A percentile compares a stretch with the other conserved stretches of the same genome.
phyloP scores from a whole-genome alignment of 2,113 vertebrate species.

The Nothocercus julius region DNA sequence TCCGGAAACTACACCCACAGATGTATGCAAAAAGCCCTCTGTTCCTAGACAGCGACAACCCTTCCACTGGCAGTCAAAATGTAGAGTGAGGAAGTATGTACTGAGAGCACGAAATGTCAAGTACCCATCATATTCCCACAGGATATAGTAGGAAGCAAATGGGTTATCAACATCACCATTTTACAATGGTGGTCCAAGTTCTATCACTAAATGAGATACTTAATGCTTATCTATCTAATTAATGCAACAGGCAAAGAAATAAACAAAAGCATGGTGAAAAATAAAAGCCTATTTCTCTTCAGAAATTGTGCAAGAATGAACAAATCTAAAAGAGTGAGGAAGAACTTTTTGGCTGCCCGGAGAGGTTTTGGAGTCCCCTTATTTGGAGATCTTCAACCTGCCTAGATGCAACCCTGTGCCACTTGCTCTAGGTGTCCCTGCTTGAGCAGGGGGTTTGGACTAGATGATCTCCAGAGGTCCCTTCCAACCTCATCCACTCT shows the following conservation, averaged over 20 bases:
- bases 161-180: fast-evolving
- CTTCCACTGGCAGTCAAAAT: not conserved
- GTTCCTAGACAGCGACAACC: not conserved
- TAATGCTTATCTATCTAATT: not conserved
- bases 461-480: too few relatives aligned
- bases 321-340: not conserved
- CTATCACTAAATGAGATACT: not conserved
- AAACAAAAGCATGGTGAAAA: not conserved
- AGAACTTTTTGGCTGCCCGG: too few relatives aligned
- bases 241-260: not conserved
- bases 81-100: not conserved
- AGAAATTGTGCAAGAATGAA: not conserved
- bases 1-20: not conserved
- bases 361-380: too few relatives aligned
- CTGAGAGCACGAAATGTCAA: not conserved
- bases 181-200: not conserved
- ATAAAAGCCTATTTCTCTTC: not conserved
- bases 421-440: too few relatives aligned
- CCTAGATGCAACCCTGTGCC: too few relatives aligned
- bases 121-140: not conserved
- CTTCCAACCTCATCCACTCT: too few relatives aligned
- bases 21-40: not conserved
- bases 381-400: too few relatives aligned
- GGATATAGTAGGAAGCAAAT: not conserved
- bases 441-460: too few relatives aligned